Base-by-base conservation (phyloP, 1,140 invertebrate genomes). In the Ceratitis capitata region DNA sequence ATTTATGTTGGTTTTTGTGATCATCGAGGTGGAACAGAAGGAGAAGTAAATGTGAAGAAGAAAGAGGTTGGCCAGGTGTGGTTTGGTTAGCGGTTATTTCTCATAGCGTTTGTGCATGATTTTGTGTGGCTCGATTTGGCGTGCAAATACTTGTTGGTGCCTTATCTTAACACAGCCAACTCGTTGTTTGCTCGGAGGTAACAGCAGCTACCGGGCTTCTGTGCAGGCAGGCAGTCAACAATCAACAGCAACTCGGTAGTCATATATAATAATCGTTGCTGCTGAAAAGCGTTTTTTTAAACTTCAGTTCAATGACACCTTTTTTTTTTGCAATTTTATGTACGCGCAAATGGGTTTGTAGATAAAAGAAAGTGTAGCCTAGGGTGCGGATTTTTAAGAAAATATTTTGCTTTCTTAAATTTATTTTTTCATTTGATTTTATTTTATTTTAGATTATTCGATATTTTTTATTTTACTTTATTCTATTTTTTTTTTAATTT, bases 1-100 rank as follows among this genome's bases (percentile, higher is more conserved):
- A 84, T 84, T 84, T 58, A 58, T 84, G 51, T 84, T 84, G 39
- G 83, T 84, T 84, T 84, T 84, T 51, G 51, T 6, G 82, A 53
- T 45, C 69, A 78, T 35, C 69, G 32, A 29, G 32, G 39, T 26
- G 2, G 49, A n/a, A n/a, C n/a, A n/a, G n/a, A n/a, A n/a, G n/a
- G n/a, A n/a, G n/a, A n/a, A n/a, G n/a, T n/a, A n/a, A n/a, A n/a
- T n/a, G n/a, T n/a, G n/a, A n/a, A n/a, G n/a, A n/a, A n/a, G n/a
- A n/a, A n/a, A n/a, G n/a, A n/a, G n/a, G n/a, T n/a, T n/a, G n/a
- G n/a, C n/a, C n/a, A n/a, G n/a, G n/a, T 19, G n/a, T 56, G 51
- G n/a, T 56, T n/a, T 19, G 51, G 19, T 56, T 23, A 7, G 51
- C 23, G 51, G 82, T 83, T 83, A 83, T 83, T 83, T 83, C 82